A percentile compares a stretch with the other conserved stretches of the same genome.
Evolutionary conservation across 2,113 vertebrate genomes (phyloP).

Genomic region (Myocastor coypus): DNA sequence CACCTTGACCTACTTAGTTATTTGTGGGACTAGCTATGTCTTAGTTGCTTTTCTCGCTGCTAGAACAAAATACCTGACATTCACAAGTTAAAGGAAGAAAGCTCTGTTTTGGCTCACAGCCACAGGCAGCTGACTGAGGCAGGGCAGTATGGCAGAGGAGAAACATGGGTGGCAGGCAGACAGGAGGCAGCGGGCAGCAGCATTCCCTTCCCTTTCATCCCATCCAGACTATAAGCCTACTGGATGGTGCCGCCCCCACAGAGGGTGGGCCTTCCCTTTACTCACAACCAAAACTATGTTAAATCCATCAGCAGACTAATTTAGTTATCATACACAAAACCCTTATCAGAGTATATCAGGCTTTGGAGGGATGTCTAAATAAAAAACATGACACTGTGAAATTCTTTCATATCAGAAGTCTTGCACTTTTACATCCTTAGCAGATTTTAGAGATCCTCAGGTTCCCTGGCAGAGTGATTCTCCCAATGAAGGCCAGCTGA

Average conservation of each 20-base stretch:
- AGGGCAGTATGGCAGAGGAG: background rate
- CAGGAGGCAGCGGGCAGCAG: background rate
- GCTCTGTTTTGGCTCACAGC: background rate
- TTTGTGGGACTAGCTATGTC: background rate
- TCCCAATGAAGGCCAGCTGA: background rate
- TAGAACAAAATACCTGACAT: background rate
- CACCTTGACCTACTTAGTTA: background rate
- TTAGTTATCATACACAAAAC: background rate
- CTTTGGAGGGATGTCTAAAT: background rate
- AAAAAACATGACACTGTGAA: background rate
- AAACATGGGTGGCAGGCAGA: background rate
- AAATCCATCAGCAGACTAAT: background rate
- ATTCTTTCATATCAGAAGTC: background rate
- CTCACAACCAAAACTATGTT: background rate
- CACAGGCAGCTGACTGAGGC: background rate
- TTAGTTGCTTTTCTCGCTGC: background rate
- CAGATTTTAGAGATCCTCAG: background rate
- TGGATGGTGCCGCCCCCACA: background rate
- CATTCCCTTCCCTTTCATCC: background rate
- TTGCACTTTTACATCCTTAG: background rate
- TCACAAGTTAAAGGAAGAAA: background rate
- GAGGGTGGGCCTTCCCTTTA: background rate
- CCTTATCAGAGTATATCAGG: background rate
- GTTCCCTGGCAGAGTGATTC: no score
- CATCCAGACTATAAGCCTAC: background rate